Evolutionary conservation across 1,140 invertebrate genomes (phyloP).

Genomic region (Neodiprion virginianus): DNA sequence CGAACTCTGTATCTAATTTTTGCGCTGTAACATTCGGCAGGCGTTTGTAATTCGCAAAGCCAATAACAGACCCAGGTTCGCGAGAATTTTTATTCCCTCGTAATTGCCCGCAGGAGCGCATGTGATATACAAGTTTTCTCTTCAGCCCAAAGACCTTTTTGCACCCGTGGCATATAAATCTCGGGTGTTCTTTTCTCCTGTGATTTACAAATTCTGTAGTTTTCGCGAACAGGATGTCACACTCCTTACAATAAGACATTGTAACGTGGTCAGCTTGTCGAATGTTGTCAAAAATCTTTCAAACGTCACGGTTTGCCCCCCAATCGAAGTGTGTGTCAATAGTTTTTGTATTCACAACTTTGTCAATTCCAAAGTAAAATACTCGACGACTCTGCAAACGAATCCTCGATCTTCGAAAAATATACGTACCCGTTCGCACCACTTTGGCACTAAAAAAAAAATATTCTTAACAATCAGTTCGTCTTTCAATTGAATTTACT

Average conservation of each 20-base stretch:
- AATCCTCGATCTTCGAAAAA: too few relatives aligned
- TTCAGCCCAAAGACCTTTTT: not conserved
- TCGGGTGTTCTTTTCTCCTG: not conserved
- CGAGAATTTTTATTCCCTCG: not conserved
- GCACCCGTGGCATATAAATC: not conserved
- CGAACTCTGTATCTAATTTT: not conserved
- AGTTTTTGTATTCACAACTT: too few relatives aligned
- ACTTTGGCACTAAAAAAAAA: too few relatives aligned
- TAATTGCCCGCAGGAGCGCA: not conserved
- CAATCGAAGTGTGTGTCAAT: too few relatives aligned
- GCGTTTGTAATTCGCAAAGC: conserved; percentile 2
- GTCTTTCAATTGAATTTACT: too few relatives aligned
- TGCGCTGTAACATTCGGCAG: not conserved
- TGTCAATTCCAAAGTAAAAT: too few relatives aligned
- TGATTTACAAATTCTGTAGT: not conserved
- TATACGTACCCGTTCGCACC: too few relatives aligned
- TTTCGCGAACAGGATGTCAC: not conserved
- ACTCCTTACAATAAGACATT: not conserved
- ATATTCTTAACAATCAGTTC: too few relatives aligned
- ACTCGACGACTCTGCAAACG: too few relatives aligned
- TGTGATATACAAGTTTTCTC: not conserved
- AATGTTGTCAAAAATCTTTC: too few relatives aligned
- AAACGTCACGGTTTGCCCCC: too few relatives aligned
- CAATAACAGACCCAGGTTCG: not conserved
- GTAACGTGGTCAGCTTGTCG: too few relatives aligned